These are phyloP conservation scores for Coracias cyanogaster DNA, from an alignment of 2,797 vertebrate species.

Conservation along the genomic window DNA sequence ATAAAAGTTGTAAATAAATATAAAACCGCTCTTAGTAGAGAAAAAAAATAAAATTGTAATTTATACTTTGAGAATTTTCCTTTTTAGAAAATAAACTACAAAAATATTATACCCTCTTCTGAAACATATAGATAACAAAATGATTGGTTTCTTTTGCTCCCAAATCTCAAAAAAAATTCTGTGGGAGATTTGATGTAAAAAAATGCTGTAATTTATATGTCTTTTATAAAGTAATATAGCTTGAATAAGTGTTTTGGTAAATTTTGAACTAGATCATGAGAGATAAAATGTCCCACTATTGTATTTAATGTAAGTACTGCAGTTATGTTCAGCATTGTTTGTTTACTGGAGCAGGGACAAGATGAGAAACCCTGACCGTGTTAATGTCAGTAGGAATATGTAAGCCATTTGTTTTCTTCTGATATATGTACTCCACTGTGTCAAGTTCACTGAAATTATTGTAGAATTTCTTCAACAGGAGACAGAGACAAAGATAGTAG, in stretches of 20 bases:
- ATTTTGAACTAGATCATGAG: not conserved
- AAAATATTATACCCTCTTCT: not conserved
- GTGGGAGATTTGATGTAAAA: not conserved
- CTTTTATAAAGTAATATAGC: not conserved
- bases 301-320: not conserved
- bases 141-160: not conserved
- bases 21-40: not conserved
- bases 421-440: not conserved
- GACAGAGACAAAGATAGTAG: not conserved
- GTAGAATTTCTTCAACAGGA: not conserved
- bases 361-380: not conserved
- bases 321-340: not conserved
- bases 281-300: not conserved
- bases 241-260: not conserved
- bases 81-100: not conserved
- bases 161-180: not conserved
- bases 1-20: constrained; percentile 28
- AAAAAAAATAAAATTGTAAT: not conserved
- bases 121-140: not conserved
- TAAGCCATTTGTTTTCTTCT: not conserved
- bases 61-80: not conserved
- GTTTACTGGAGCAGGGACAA: not conserved
- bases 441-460: not conserved
- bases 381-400: not conserved
- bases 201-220: accelerated